phyloP scores from a whole-genome alignment of 1,140 invertebrate species.

The Limonius californicus region DNA sequence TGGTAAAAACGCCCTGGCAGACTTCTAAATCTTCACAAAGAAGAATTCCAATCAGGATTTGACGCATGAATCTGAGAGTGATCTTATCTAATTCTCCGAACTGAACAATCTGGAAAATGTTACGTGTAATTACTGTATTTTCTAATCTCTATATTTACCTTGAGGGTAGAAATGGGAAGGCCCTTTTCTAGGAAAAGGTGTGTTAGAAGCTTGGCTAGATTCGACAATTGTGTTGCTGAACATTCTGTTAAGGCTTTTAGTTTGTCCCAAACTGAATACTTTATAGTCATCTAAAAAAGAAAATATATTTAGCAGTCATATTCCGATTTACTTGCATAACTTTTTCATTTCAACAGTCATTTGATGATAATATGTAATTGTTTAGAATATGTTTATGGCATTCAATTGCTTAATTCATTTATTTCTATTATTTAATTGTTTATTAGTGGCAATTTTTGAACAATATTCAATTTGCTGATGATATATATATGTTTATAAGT shows the following conservation, averaged over 20 bases:
- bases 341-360: background rate
- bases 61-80: slow-evolving; percentile 65
- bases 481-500: no score
- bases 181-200: slow-evolving; percentile 78
- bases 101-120: slow-evolving; percentile 63
- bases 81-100: slow-evolving; percentile 73
- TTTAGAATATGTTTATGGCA: no score
- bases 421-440: no score
- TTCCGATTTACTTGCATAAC: no score
- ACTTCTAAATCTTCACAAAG: slow-evolving; percentile 57
- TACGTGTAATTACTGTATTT: slow-evolving; percentile 6
- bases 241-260: slow-evolving; percentile 74
- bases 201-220: slow-evolving; percentile 75
- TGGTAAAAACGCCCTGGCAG: slow-evolving; percentile 61
- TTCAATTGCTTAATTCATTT: no score
- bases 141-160: slow-evolving; percentile 55
- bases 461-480: no score
- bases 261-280: slow-evolving; percentile 89
- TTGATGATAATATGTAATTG: background rate
- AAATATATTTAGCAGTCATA: no score
- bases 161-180: slow-evolving; percentile 79
- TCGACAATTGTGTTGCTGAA: slow-evolving; percentile 60
- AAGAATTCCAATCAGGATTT: slow-evolving; percentile 67
- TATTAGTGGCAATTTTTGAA: no score
- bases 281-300: slow-evolving; percentile 72